Evolutionary conservation across 2,888 invertebrate genomes (phyloP), one percentile per base, ranked within the genome.

Genomic region (Malthinus seriepunctatus): DNA sequence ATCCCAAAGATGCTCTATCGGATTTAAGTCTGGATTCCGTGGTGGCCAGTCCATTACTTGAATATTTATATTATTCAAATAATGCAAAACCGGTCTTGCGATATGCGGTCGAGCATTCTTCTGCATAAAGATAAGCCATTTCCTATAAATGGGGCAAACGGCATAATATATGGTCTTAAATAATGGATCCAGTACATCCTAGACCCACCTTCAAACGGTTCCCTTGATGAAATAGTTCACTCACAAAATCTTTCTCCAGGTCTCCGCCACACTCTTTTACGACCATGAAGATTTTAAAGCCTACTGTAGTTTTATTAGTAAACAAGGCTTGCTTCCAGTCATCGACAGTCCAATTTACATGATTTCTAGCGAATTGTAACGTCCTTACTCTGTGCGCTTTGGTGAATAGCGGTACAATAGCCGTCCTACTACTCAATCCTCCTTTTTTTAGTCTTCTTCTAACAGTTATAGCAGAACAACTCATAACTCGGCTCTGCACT

Each of bases 341-440:
- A 7, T 12, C 34, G 4, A 48, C 8, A 7, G 58, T 55, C 61
- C 55, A 66, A 10, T 56, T 34, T 37, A 31, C 10, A 56, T 69
- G 63, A 31, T 39, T 12, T 15, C 23, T 5, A 23, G 23, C 23
- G 23, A 23, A 5, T 23, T 23, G 23, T 23, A 5, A 5, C 5
- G 23, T 5, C 5, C 23, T n/a, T 23, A 23, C 23, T 5, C 23
- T 5, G 23, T 23, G 23, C 2, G 23, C 23, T 23, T 5, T 23
- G 5, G 23, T 23, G 23, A 23, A 23, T 23, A 23, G 23, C 23
- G 23, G 23, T 37, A 34, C 49, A 49, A 3, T 49, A 14, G 51
- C 50, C 31, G 8, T 45, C 7, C 44, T 56, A 56, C 37, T 50
- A 56, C 32, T 1, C 46, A 56, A n/a, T 23, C 10, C 15, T 15